These are phyloP conservation scores for Benthosema pterotum DNA, from an alignment of 2,797 vertebrate species.

Conservation along the genomic window DNA sequence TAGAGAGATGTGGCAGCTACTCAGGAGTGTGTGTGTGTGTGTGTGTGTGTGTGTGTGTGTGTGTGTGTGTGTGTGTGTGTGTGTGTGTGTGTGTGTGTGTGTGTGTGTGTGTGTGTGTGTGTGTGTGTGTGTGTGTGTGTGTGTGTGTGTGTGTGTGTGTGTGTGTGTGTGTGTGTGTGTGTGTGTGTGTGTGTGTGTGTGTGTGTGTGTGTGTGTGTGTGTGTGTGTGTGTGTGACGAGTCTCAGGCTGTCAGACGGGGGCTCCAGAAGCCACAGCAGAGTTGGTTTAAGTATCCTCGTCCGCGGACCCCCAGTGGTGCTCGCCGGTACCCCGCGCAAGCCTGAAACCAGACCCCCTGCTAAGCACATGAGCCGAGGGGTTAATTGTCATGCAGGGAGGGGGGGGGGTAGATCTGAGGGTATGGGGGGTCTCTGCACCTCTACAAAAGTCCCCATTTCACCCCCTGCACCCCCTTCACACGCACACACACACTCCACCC, in stretches of 20 bases:
- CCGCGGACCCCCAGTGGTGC: slow-evolving; percentile 64
- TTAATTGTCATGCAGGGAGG: slow-evolving; percentile 81
- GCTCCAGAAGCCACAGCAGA: slow-evolving; percentile 61
- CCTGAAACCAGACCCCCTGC: slow-evolving; percentile 66
- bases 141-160: slow-evolving; percentile 32
- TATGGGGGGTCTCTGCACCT: slow-evolving; percentile 77
- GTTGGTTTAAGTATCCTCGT: slow-evolving; percentile 70
- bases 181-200: slow-evolving; percentile 15
- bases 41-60: neutral
- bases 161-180: slow-evolving; percentile 19
- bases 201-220: slow-evolving; percentile 8
- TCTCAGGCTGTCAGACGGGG: slow-evolving; percentile 57
- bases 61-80: slow-evolving; percentile 5
- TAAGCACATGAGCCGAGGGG: slow-evolving; percentile 65
- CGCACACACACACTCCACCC: slow-evolving; percentile 58
- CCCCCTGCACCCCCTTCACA: slow-evolving; percentile 9
- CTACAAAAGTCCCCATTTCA: slow-evolving; percentile 67
- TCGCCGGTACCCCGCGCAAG: slow-evolving; percentile 53
- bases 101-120: neutral
- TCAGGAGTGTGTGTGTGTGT: slow-evolving; percentile 42
- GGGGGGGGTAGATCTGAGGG: slow-evolving; percentile 75
- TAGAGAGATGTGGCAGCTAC: slow-evolving; percentile 73
- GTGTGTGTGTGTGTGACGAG: slow-evolving; percentile 42
- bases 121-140: slow-evolving; percentile 36
- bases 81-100: neutral